These are phyloP conservation scores for Saxidomus purpurata DNA, from an alignment of 1,140 invertebrate species.

Conservation along the genomic window DNA sequence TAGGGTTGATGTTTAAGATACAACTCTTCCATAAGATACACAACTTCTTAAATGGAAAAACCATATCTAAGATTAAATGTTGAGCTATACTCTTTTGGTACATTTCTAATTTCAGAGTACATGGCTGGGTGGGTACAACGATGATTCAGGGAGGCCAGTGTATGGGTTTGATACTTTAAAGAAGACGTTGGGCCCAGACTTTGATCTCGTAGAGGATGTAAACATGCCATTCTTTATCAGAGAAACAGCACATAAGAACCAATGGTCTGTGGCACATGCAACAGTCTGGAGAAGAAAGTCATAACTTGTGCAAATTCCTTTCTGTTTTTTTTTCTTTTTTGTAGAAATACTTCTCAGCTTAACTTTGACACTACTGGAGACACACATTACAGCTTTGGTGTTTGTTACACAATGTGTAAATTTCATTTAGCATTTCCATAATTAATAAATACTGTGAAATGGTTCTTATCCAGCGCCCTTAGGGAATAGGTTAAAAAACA, in stretches of 20 bases:
- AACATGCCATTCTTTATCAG: slow-evolving; percentile 86
- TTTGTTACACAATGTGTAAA: background rate
- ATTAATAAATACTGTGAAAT: too few species aligned
- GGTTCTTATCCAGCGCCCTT: too few species aligned
- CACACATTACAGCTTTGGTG: background rate
- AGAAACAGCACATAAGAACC: slow-evolving; percentile 85
- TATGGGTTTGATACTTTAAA: slow-evolving; percentile 83
- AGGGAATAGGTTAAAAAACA: too few species aligned
- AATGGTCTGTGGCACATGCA: slow-evolving; percentile 85
- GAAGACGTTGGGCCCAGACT: slow-evolving; percentile 77
- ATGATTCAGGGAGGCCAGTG: slow-evolving; percentile 76
- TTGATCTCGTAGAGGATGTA: slow-evolving; percentile 82
- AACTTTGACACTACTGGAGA: too few species aligned
- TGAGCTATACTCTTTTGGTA: too few species aligned
- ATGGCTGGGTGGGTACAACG: slow-evolving; percentile 85
- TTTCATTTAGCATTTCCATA: background rate
- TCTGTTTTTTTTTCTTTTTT: too few species aligned
- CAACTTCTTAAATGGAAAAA: too few species aligned
- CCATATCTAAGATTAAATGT: too few species aligned
- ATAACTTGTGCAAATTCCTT: background rate
- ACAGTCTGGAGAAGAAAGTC: slow-evolving; percentile 85
- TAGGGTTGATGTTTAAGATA: too few species aligned
- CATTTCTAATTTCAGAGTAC: slow-evolving; percentile 82
- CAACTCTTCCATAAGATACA: too few species aligned
- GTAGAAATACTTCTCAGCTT: too few species aligned